Evolutionary conservation across 2,888 invertebrate species (phyloP), one percentile per base, ranked within the genome.

Genomic region (Cerceris rybyensis): DNA sequence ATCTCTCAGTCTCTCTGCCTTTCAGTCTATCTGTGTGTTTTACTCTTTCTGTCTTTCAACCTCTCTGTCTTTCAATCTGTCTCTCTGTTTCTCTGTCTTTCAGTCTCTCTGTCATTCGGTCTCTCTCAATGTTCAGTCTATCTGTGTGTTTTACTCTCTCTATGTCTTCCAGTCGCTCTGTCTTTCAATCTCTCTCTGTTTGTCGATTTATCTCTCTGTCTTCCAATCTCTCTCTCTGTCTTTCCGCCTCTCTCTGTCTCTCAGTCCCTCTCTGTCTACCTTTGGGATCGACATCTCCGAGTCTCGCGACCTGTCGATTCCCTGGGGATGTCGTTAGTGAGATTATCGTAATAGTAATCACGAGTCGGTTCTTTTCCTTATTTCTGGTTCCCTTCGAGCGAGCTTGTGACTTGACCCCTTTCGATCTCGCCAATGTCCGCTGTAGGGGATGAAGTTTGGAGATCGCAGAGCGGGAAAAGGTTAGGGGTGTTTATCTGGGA

Each of bases 251-350:
- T 46, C 28, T 9, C 43, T 9, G 43, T 43, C 28, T 28, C 4
- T 4, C 28, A 4, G 1, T 11, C 46, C 6, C 46, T 46, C 6
- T 46, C 13, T 28, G 28, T 28, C 28, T 28, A 6, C 46, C 55
- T 60, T 43, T 59, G 63, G 75, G 69, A 64, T 66, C 68, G 58
- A 75, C 63, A 63, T 68, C 68, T 63, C 68, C 46, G 57, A 39
- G 59, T 63, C 63, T 54, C 54, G 65, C 65, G 67, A 68, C 50
- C 76, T 16, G 55, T 7, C 55, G 64, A 65, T 77, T 63, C 75
- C 70, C 75, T 16, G 14, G 77, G 65, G 77, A 77, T 75, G 75
- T 75, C 70, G 75, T 77, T 77, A 77, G 75, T 28, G n/a, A 46
- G 75, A 77, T 75, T 68, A 75, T 78, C 70, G 76, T 70, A 65